Conservation (phyloP, 2,888 invertebrate species). For the Rhopalosiphum nymphaeae region DNA sequence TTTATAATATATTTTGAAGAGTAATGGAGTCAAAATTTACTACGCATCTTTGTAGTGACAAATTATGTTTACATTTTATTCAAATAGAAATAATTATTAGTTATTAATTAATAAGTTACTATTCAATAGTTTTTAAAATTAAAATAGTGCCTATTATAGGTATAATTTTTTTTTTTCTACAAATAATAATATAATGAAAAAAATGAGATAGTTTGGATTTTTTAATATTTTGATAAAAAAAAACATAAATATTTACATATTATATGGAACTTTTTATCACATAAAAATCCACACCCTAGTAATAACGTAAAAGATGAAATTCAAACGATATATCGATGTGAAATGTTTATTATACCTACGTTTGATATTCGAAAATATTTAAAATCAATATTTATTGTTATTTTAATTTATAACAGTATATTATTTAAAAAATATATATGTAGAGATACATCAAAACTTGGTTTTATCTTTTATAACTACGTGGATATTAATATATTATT, state of each 20-base stretch:
- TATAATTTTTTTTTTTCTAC: background rate
- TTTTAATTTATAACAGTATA: background rate
- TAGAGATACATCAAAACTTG: background rate
- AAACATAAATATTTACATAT: conserved; percentile 1
- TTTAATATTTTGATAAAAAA: background rate
- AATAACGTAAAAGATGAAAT: background rate
- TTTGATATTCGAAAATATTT: background rate
- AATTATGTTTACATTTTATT: background rate
- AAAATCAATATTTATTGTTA: background rate
- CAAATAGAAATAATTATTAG: background rate
- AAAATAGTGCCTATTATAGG: background rate
- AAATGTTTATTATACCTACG: background rate
- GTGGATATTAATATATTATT: no score
- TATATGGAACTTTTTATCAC: background rate
- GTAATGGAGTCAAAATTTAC: background rate
- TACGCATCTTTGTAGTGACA: background rate
- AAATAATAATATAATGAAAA: background rate
- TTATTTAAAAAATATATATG: background rate
- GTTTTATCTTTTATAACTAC: no score
- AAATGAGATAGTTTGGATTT: background rate
- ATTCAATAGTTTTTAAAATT: background rate
- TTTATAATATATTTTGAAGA: background rate
- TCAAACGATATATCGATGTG: background rate
- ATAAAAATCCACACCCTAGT: background rate
- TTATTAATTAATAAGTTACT: background rate